Evolutionary conservation across 1,140 invertebrate genomes (phyloP).

Genomic region (Aphelenchoides fujianensis): DNA sequence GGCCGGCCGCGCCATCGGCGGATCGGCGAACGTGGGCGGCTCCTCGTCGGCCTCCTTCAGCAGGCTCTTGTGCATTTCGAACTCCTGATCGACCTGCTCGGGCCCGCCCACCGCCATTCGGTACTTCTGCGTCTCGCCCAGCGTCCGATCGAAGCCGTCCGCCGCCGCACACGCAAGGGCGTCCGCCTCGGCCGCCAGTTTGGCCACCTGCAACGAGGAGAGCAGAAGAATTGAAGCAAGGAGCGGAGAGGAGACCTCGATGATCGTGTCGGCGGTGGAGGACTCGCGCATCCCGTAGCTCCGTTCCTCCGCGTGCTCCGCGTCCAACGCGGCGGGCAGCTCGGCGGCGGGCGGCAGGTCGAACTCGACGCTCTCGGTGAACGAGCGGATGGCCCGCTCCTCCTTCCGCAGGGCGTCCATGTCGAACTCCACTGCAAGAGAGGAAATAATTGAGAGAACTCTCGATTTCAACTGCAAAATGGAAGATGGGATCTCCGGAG

Average conservation of each 20-base stretch:
- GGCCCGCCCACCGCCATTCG: conserved; percentile 58
- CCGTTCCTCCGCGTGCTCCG: conserved; percentile 43
- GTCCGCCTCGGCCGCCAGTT: conserved; percentile 17
- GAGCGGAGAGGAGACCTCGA: conserved; percentile 47
- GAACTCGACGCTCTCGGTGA: conserved; percentile 58
- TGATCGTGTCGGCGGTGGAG: conserved; percentile 56
- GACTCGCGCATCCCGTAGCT: conserved; percentile 39
- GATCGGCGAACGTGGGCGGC: background rate
- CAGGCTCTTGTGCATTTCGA: conserved; percentile 58
- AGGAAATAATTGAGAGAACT: too few relatives aligned
- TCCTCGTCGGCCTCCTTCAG: conserved; percentile 44
- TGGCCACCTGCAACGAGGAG: conserved; percentile 28
- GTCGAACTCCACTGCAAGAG: conserved; percentile 36
- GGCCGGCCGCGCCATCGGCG: background rate
- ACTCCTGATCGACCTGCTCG: conserved; percentile 52
- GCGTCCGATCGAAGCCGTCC: conserved; percentile 25
- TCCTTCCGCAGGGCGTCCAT: conserved; percentile 44
- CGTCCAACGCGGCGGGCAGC: conserved; percentile 47
- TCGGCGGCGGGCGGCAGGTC: conserved; percentile 53
- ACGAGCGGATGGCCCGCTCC: conserved; percentile 55
- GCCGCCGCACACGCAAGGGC: background rate
- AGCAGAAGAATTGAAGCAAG: too few relatives aligned
- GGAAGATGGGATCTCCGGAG: too few relatives aligned
- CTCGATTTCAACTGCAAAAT: too few relatives aligned
- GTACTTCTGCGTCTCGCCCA: conserved; percentile 61